A percentile compares a stretch with the other conserved stretches of the same genome.
These are phyloP conservation scores for Babylonia areolata DNA, from an alignment of 1,140 invertebrate genomes.

Conservation along the genomic window DNA sequence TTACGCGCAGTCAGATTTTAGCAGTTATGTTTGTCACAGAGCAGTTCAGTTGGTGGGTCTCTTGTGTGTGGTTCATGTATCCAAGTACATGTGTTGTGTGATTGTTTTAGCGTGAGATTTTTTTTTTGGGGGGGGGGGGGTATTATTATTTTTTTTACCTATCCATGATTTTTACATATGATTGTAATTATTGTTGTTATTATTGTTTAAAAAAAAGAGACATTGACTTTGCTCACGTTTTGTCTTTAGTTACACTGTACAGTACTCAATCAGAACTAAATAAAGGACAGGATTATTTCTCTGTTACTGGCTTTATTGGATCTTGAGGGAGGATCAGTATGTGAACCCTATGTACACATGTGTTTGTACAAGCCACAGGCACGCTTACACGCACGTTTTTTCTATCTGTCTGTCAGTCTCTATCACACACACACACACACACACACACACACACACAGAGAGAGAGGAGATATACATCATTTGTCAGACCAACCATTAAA, in stretches of 20 bases:
- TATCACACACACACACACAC: too few relatives aligned
- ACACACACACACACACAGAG: too few relatives aligned
- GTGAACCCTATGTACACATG: too few relatives aligned
- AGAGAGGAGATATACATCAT: too few relatives aligned
- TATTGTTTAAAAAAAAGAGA: too few relatives aligned
- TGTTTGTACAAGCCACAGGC: too few relatives aligned
- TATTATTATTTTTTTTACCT: background rate
- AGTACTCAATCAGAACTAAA: slow-evolving; percentile 3
- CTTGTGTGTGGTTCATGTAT: background rate
- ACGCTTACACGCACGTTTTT: too few relatives aligned
- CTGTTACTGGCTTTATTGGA: background rate
- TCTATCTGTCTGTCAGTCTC: too few relatives aligned
- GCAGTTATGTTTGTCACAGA: background rate
- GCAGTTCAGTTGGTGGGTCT: background rate
- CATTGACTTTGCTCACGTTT: background rate
- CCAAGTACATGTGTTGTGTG: background rate
- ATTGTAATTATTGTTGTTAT: background rate
- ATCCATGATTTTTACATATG: background rate
- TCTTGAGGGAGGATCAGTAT: too few relatives aligned
- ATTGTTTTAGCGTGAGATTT: background rate
- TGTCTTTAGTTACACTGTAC: slow-evolving; percentile 1
- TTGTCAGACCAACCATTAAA: too few relatives aligned
- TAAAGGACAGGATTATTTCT: background rate
- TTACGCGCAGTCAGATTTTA: background rate
- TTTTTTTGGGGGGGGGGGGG: background rate